Evolutionary conservation across 1,140 invertebrate genomes (phyloP).

Genomic region (Lysiphlebus fabarum): DNA sequence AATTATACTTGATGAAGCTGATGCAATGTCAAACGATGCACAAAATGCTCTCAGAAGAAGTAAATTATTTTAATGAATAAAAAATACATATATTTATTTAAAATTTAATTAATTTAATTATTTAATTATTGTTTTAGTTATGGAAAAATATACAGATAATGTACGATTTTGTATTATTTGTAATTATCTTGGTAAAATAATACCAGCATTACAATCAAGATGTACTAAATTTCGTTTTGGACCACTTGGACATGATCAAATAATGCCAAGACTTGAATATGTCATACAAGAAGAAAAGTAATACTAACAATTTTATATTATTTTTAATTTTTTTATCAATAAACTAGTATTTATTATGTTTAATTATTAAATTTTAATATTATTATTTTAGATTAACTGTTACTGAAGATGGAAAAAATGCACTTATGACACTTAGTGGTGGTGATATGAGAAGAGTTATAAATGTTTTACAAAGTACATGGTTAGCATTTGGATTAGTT

Average conservation of each 20-base stretch:
- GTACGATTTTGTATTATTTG: constrained; percentile 98
- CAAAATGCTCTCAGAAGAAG: constrained; percentile 97
- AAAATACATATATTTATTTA: too few species aligned
- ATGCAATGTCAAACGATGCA: constrained; percentile 99
- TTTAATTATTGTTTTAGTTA: constrained; percentile 64
- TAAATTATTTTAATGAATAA: too few species aligned
- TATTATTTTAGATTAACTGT: constrained; percentile 69
- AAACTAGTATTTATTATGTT: neutral
- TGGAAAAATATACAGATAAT: constrained; percentile 98
- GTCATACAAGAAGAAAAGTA: constrained; percentile 85
- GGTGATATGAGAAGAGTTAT: constrained; percentile 99
- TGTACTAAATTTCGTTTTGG: constrained; percentile 98
- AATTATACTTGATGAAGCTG: constrained; percentile 98
- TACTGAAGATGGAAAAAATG: constrained; percentile 87
- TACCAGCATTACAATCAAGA: constrained; percentile 94
- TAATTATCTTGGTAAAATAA: constrained; percentile 98
- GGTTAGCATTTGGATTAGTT: constrained; percentile 79
- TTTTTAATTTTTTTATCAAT: neutral
- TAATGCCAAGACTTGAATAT: constrained; percentile 82
- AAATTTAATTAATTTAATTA: neutral
- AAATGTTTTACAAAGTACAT: constrained; percentile 92
- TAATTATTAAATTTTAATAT: neutral
- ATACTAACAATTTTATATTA: too few species aligned
- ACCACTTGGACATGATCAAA: constrained; percentile 81
- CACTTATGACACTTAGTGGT: constrained; percentile 81